Evolutionary conservation across 2,888 invertebrate genomes (phyloP), one percentile per base, ranked within the genome.

Genomic region (Proisotoma minuta): DNA sequence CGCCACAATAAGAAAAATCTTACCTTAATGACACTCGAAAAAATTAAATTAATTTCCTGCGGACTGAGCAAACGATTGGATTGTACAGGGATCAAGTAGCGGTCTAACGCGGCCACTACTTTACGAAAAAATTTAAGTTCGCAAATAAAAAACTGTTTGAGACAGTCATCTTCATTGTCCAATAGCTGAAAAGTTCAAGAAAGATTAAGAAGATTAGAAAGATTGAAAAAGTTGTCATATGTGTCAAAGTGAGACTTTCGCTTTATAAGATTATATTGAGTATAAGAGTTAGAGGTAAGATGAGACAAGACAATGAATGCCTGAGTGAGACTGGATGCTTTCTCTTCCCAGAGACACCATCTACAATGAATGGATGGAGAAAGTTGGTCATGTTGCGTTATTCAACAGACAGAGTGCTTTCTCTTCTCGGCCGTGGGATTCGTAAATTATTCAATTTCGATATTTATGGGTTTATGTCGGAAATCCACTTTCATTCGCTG

Each of bases 21-120:
- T 69, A 73, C 71, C 58, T 69, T 71, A 53, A 73, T 73, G 59
- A 73, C 66, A 51, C 70, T 67, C 52, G 70, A 65, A 63, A 73
- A 73, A 61, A 73, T 73, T 49, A 67, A 65, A 66, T 69, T 63
- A 56, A 73, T 71, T 59, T 73, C 73, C 61, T 64, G 67, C 12
- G 67, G 68, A 48, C 68, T 70, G 60, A 73, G 69, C 65, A 73
- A 59, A 47, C 62, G 63, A 54, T 69, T 73, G n/a, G 70, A 65
- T 65, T 71, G 71, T 53, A 71, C 73, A 54, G 73, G 73, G 59
- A 73, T 73, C 34, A 70, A 59, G 39, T 68, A 72, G 27, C 65
- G 40, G 53, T 65, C 65, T 54, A 65, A 58, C 40, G 59, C 65
- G n/a, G 59, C 63, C 20, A 73, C 73, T 26, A 71, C 68, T 59